Evolutionary conservation across 2,113 vertebrate species (phyloP).

Genomic region (Labeo rohita): DNA sequence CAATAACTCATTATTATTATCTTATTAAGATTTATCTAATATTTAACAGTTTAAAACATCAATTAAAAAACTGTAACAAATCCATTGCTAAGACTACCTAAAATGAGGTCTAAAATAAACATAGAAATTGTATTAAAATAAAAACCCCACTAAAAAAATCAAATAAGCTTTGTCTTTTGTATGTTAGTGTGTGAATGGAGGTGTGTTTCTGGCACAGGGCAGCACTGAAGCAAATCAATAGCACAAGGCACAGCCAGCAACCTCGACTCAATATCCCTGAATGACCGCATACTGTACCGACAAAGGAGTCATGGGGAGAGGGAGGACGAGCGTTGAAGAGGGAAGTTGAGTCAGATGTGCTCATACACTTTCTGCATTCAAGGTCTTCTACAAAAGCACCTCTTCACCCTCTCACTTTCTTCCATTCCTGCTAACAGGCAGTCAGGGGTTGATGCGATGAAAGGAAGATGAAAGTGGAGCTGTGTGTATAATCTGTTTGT

Average conservation of each 20-base stretch:
- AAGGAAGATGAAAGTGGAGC: constrained; percentile 47
- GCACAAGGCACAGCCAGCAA: constrained; percentile 17
- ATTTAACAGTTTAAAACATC: not conserved
- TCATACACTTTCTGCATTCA: constrained; percentile 39
- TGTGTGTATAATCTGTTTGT: constrained; percentile 12
- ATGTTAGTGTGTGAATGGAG: not conserved
- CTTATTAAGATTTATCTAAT: too few species aligned
- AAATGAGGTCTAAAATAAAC: not conserved
- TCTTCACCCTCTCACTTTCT: constrained; percentile 12
- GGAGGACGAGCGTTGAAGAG: not conserved
- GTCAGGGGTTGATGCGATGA: constrained; percentile 13
- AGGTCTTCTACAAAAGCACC: constrained; percentile 43
- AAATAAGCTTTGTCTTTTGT: not conserved
- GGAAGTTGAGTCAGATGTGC: constrained; percentile 28
- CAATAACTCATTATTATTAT: too few species aligned
- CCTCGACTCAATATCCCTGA: constrained; percentile 25
- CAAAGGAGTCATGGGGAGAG: constrained; percentile 26
- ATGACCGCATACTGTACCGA: constrained; percentile 26
- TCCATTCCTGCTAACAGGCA: not conserved
- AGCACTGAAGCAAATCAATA: constrained; percentile 24
- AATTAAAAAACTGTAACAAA: not conserved
- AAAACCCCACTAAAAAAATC: not conserved
- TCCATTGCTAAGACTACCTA: not conserved
- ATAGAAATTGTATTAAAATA: not conserved
- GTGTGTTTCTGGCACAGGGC: not conserved